Evolutionary conservation across 2,113 vertebrate species (phyloP), one percentile per base, ranked within the genome.

Genomic region (Gracilinanus agilis): DNA sequence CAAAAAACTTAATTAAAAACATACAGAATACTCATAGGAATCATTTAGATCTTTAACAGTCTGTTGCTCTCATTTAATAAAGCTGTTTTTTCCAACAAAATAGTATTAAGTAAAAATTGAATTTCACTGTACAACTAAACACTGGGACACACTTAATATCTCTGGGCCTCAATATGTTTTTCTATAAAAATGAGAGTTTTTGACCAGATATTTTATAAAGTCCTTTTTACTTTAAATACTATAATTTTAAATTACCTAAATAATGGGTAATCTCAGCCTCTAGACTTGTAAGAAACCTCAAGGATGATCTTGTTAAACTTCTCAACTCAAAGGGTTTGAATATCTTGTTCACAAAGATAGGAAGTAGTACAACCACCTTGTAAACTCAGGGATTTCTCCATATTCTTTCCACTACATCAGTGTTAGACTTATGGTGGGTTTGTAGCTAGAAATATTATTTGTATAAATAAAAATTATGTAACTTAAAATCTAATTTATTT

Each of bases 11-110:
- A 92, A 92, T 55, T 91, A 75, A 95, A 54, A 91, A 8, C 19
- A 75, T 21, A 40, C 12, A 7, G 34, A 40, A 40, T 75, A 75
- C 34, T 75, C 19, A 23, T 19, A 83, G 19, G 67, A 83, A 40
- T 93, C 3, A 16, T 55, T 92, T 96, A 95, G 54, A 53, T 2
- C 24, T 93, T 90, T 54, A 27, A 24, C 24, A 44, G 53, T 0
- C 89, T 58, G 9, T 6, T 75, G 58, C 34, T 92, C 83, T 67
- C 23, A 95, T n/a, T 55, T 88, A 56, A 54, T 53, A 92, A 93
- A 90, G 90, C 40, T 91, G 23, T 92, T 53, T 27, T 90, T 96
- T 92, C 40, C 21, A 96, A 67, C 34, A 92, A 90, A 95, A 34
- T 16, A 12, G 49, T 55, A 34, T 54, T 91, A 54, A 54, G 19